Base-by-base conservation (phyloP, 2,888 invertebrate genomes). In the Girardia tigrina region DNA sequence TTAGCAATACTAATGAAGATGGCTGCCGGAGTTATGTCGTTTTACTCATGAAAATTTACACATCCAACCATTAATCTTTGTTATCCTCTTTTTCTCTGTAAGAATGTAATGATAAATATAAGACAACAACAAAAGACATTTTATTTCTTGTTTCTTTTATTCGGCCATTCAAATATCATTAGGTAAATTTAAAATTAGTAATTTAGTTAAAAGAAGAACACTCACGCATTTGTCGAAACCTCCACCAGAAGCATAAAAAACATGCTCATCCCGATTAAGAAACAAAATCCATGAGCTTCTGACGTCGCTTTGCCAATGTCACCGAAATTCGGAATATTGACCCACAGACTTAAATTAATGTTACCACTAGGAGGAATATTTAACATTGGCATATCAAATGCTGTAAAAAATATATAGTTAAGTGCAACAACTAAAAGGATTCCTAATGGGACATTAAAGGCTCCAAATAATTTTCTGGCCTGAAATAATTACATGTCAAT, bases 391-490 rank as follows among this genome's bases (percentile, higher is more conserved):
- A 75, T n/a, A 12, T 14, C 12, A 36, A 20, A 74, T n/a, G 27
- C 16, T 16, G 29, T 28, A 28, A 74, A 74, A 14, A 74, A 28
- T 12, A 74, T 28, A 16, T 74, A 27, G 4, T 28, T 28, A 12
- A 75, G 20, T 26, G 27, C 26, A 6, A 29, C 28, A 1, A 75
- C 73, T n/a, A 72, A 12, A 12, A 74, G n/a, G 26, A 75, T 75
- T 26, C 29, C 75, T 6, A 75, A 20, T n/a, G 75, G 75, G 4
- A 75, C 75, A 36, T 74, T 75, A 23, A 75, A 75, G 23, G 72
- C 28, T 27, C 72, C 75, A 4, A 75, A 26, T 29, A 75, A 29
- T 26, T 74, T 29, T 20, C 75, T 74, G 23, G 29, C 26, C 73
- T 36, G 26, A n/a, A n/a, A n/a, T n/a, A n/a, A n/a, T n/a, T n/a